Evolutionary conservation across 2,113 vertebrate species (phyloP).

Genomic region (Redunca redunca): DNA sequence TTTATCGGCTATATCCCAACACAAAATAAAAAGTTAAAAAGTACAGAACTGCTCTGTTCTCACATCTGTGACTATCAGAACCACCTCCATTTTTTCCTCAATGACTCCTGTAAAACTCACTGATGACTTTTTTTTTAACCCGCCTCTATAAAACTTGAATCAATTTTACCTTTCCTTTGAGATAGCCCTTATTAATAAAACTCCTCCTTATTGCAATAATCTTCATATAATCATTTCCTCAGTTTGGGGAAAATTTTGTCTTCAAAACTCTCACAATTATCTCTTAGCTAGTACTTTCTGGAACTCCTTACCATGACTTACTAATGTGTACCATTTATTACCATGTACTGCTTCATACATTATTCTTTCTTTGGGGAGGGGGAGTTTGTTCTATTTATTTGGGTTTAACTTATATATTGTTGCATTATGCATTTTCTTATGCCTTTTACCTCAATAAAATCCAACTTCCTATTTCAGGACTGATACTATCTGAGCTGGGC

Average conservation of each 20-base stretch:
- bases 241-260: background rate
- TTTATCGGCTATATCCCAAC: background rate
- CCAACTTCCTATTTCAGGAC: background rate
- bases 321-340: background rate
- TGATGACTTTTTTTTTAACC: background rate
- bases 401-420: background rate
- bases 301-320: background rate
- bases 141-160: background rate
- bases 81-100: background rate
- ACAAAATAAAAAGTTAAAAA: background rate
- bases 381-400: background rate
- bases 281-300: background rate
- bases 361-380: rapidly evolving
- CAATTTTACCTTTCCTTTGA: background rate
- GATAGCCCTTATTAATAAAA: background rate
- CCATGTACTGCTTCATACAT: background rate
- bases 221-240: background rate
- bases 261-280: background rate
- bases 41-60: background rate
- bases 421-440: background rate
- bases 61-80: background rate
- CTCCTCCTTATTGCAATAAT: background rate
- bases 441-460: rapidly evolving
- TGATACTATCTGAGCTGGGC: background rate
- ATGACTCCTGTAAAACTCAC: background rate